Conservation (phyloP, 2,113 vertebrate genomes). For the Lophochroa leadbeateri region DNA sequence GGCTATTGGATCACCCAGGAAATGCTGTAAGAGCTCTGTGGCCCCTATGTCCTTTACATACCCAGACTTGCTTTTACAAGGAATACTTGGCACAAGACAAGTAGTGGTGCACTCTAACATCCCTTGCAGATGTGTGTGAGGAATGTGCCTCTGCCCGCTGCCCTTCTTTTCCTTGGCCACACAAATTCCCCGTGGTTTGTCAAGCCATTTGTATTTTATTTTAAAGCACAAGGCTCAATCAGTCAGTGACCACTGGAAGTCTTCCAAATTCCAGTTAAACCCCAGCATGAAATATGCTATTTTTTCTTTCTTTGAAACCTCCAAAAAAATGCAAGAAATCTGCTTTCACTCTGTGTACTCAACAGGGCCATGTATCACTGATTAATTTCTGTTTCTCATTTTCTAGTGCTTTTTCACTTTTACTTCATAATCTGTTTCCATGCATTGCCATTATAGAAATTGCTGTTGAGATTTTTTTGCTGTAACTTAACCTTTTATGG, state of each 20-base stretch:
- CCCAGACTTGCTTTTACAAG: neutral
- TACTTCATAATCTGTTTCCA: neutral
- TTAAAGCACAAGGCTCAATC: constrained; percentile 9
- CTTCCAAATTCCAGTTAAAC: constrained; percentile 52
- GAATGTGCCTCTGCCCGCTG: neutral
- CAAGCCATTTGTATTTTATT: constrained; percentile 14
- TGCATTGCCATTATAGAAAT: neutral
- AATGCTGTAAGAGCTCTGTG: neutral
- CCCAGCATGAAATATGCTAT: neutral
- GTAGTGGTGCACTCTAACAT: neutral
- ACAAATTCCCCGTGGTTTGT: constrained; percentile 2
- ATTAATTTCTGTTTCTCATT: constrained; percentile 5
- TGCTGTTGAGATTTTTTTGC: neutral
- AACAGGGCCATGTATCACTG: neutral
- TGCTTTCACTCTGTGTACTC: constrained; percentile 6
- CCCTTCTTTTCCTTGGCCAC: neutral
- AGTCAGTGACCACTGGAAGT: neutral
- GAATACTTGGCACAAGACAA: neutral
- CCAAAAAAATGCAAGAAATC: constrained; percentile 16
- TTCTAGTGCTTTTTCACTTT: neutral
- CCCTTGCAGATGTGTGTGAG: neutral
- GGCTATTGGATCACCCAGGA: neutral
- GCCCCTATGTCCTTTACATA: neutral
- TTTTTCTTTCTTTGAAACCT: neutral
- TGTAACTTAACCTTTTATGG: neutral